phyloP scores from a whole-genome alignment of 2,113 vertebrate genomes.

The Myodes glareolus region DNA sequence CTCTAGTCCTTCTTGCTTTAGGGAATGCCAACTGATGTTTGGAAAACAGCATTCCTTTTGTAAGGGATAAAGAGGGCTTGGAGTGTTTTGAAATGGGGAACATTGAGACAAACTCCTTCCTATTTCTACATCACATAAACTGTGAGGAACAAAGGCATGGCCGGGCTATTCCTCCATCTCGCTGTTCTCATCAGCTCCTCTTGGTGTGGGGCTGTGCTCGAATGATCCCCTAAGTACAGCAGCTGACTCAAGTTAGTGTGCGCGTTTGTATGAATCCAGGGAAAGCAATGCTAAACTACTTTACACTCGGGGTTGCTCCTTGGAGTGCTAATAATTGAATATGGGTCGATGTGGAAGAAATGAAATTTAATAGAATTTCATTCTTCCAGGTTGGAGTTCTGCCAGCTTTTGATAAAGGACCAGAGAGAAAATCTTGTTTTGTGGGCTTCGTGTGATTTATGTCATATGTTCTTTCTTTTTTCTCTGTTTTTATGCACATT shows the following conservation, averaged over 20 bases:
- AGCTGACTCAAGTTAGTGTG: not conserved
- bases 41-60: conserved; percentile 1
- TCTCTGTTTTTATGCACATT: not conserved
- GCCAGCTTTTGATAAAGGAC: not conserved
- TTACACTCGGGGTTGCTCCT: not conserved
- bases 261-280: not conserved
- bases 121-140: not conserved
- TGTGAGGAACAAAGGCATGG: not conserved
- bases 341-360: conserved; percentile 33
- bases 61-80: not conserved
- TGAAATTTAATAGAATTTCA: conserved; percentile 31
- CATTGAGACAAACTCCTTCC: not conserved
- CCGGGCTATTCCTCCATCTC: not conserved
- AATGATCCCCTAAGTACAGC: not conserved
- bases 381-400: not conserved
- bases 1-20: not conserved
- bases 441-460: not conserved
- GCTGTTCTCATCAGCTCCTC: not conserved
- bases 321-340: not conserved
- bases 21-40: not conserved
- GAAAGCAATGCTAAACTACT: not conserved
- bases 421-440: not conserved
- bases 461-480: not conserved
- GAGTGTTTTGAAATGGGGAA: not conserved
- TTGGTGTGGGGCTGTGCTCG: not conserved